Evolutionary conservation across 35 echinoderm and acorn worm genomes (phyloP), one percentile per base, ranked within the genome.

Genomic region (Apostichopus californicus): DNA sequence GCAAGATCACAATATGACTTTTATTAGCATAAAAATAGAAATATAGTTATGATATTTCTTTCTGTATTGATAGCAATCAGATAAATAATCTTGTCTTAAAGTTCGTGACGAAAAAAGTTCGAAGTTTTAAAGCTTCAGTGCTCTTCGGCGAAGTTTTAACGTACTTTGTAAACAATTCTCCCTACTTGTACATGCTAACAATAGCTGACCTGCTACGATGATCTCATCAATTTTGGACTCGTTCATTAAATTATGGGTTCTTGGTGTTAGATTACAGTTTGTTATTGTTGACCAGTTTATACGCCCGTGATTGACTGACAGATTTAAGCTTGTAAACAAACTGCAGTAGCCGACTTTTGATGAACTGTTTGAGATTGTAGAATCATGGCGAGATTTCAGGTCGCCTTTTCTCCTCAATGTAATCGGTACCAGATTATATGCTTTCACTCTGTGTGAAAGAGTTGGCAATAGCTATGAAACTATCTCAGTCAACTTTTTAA

Each of bases 211-310:
- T 59, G 81, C 81, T 24, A 60, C 81, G 81, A 85, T 85, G 81
- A 85, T 85, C 81, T 85, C 81, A 85, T 85, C 81, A 85, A 59
- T 85, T 60, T 85, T 85, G 81, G 81, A 85, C 81, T 85, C 81
- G 81, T 85, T 85, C 81, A 85, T 85, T 85, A 59, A 85, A 85
- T 85, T 58, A 85, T 59, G 81, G 81, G 81, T 85, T 85, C 54
- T 85, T 22, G 81, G 81, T 85, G 55, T 85, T 58, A 55, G 20
- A 85, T 85, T 85, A 85, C 81, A 85, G 20, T 83, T 83, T 57
- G 24, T 85, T 59, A 85, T 59, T 85, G 81, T 85, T 59, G 81
- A 85, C 54, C 11, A 23, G 55, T 85, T 59, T 85, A 57, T 75
- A 75, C 12, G 71, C 71, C 71, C 17, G 71, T 75, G 71, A 75